Conservation (phyloP, 2,797 vertebrate genomes). For the Alca torda region DNA sequence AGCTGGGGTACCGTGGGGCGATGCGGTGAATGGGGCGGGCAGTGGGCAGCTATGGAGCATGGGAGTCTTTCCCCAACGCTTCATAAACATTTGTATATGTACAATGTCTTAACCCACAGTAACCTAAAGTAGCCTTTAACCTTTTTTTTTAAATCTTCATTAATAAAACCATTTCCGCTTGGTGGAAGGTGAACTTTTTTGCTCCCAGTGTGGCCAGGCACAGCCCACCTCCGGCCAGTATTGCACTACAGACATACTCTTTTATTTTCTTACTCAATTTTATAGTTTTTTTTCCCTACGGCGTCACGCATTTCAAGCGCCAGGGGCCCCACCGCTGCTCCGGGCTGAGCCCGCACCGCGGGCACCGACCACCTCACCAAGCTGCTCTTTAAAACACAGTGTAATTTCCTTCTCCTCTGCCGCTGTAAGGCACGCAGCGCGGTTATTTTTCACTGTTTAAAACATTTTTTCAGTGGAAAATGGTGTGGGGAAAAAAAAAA, state of each 20-base stretch:
- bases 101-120: rapidly evolving
- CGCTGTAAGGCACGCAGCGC: rapidly evolving
- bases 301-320: rapidly evolving
- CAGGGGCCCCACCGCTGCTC: not conserved
- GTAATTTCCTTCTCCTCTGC: too few relatives aligned
- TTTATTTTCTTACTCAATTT: not conserved
- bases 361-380: rapidly evolving
- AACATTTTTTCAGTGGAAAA: not conserved
- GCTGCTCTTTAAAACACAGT: rapidly evolving
- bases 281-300: too few relatives aligned
- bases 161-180: not conserved
- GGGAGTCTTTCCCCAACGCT: not conserved
- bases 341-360: not conserved
- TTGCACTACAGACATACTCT: too few relatives aligned
- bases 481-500: too few relatives aligned
- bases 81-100: rapidly evolving
- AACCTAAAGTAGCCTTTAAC: not conserved
- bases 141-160: too few relatives aligned
- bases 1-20: rapidly evolving
- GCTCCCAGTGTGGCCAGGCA: too few relatives aligned
- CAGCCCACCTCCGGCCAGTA: not conserved
- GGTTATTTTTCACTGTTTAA: too few relatives aligned
- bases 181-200: too few relatives aligned
- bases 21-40: rapidly evolving
- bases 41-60: rapidly evolving